Base-by-base conservation (phyloP, 2,797 vertebrate species). In the Sparidentex hasta region DNA sequence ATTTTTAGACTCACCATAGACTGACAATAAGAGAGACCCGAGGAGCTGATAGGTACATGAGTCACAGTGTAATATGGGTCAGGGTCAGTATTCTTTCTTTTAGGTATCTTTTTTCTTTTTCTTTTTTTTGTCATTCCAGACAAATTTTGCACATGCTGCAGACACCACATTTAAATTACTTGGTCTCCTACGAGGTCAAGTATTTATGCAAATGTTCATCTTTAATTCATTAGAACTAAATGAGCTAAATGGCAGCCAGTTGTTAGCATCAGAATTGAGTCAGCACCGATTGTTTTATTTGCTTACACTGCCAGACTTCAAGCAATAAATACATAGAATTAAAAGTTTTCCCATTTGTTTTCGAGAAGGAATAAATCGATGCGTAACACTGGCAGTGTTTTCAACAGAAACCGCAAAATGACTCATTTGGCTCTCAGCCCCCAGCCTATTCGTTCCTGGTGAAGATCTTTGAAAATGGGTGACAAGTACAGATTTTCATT, bases 1-100 rank as follows among this genome's bases (percentile, higher is more conserved):
- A 74, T 92, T 92, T 89, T 57, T 90, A 88, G 87, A 81, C 52
- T 48, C 27, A 38, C 27, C 27, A 27, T 27, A 27, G 27, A 54
- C 68, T 68, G 83, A 88, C 84, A 84, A 76, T 64, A 76, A 65
- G 17, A 13, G 38, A 86, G 65, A 58, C 71, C 65, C 27, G 27
- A 75, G 75, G 79, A 76, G 64, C 74, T 58, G 41, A 75, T 65
- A 58, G 44, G 69, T 46, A 61, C 78, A 76, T 86, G 78, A 82
- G 67, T 82, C 68, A 76, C 56, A 66, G 64, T 71, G 62, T 71
- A 82, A 79, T 78, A 62, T 65, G 66, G 86, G 80, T 78, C 81
- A 84, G 69, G 43, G 64, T 80, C 18, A 56, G 29, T 4, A 55
- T 47, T 21, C 33, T 20, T 50, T 56, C 43, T 38, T 38, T 62